Percentiles rank a stretch among this genome's conserved stretches.
phyloP scores from a whole-genome alignment of 2,888 invertebrate genomes.

The Microchrysa polita region DNA sequence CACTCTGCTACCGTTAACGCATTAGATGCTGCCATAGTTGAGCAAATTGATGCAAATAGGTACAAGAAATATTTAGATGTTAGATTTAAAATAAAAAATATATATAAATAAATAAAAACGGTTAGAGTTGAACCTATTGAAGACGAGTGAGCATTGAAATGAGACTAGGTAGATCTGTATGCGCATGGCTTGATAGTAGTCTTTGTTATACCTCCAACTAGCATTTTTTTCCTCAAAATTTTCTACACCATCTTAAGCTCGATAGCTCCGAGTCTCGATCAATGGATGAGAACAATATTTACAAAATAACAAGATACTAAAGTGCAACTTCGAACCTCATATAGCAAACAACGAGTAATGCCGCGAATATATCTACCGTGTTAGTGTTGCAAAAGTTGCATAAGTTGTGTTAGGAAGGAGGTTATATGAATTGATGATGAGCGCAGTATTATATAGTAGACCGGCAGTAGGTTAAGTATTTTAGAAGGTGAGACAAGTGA shows the following conservation, averaged over 20 bases:
- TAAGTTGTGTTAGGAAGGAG: neutral
- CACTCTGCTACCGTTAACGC: neutral
- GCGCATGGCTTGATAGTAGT: neutral
- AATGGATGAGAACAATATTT: neutral
- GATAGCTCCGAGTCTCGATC: neutral
- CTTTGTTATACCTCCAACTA: neutral
- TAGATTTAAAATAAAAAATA: too few species aligned
- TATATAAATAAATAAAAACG: too few species aligned
- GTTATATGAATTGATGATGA: slow-evolving; percentile 9
- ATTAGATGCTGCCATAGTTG: too few species aligned
- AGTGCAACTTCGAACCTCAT: slow-evolving; percentile 5
- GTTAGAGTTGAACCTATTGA: too few species aligned
- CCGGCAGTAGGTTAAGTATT: slow-evolving; percentile 11
- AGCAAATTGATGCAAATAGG: too few species aligned
- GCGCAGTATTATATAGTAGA: too few species aligned
- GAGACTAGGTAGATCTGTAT: neutral
- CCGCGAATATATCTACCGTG: neutral
- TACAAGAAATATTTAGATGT: too few species aligned
- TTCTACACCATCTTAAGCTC: too few species aligned
- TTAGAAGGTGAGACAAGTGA: slow-evolving; percentile 2
- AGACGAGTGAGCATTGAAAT: neutral
- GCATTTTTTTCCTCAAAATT: neutral
- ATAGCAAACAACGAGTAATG: neutral
- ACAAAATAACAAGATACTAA: neutral
- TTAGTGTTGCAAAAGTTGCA: neutral